Evolutionary conservation across 2,888 invertebrate species (phyloP).

Genomic region (Merodon equestris): DNA sequence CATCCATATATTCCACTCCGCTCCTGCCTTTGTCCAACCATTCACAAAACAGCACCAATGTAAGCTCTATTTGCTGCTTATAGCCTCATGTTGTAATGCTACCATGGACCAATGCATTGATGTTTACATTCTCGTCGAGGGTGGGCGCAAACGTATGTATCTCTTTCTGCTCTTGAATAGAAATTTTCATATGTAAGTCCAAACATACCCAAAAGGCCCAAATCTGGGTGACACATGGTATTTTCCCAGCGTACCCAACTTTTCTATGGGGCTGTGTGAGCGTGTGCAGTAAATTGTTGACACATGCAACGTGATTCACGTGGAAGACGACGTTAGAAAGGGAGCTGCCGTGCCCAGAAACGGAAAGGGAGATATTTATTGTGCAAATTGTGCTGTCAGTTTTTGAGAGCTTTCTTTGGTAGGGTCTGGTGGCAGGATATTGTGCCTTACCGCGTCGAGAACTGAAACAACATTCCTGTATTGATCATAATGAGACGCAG

Average conservation of each 20-base stretch:
- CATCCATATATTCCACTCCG: conserved; percentile 1
- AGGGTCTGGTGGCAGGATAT: too few species aligned
- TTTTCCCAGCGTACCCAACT: conserved; percentile 18
- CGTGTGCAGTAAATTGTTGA: conserved; percentile 29
- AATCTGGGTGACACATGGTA: conserved; percentile 41
- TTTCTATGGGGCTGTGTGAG: neutral
- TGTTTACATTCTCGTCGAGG: too few species aligned
- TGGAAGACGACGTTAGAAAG: conserved; percentile 51
- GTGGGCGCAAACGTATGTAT: too few species aligned
- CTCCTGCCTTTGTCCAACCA: neutral
- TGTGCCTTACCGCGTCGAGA: conserved; percentile 30
- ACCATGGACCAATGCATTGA: too few species aligned
- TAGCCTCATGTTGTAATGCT: conserved; percentile 2
- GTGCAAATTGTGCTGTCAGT: too few species aligned
- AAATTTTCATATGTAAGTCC: too few species aligned
- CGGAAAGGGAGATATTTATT: neutral
- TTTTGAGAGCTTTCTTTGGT: conserved; percentile 9
- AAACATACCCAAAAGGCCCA: neutral
- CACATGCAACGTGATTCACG: conserved; percentile 58
- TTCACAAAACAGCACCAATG: neutral
- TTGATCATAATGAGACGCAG: conserved; percentile 21
- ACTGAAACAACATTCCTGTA: conserved; percentile 25
- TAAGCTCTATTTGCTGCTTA: neutral
- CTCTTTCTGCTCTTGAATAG: too few species aligned
- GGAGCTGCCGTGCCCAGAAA: too few species aligned